Evolutionary conservation across 2,888 invertebrate species (phyloP).

Genomic region (Hesperia comma): DNA sequence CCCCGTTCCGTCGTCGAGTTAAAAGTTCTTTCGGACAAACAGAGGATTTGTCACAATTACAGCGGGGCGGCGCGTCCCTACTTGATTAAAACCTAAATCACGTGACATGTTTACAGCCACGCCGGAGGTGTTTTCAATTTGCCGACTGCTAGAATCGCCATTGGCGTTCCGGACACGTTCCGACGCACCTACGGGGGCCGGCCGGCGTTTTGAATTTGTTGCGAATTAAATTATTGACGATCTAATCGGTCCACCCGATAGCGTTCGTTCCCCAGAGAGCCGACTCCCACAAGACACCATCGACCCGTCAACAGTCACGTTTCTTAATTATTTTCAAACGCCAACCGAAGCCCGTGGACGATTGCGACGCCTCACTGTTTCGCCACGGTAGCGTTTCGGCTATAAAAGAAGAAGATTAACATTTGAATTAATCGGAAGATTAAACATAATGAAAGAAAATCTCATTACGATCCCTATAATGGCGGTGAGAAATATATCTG

Average conservation of each 20-base stretch:
- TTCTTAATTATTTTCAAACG: constrained; percentile 77
- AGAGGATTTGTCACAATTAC: constrained; percentile 85
- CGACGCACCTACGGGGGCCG: constrained; percentile 76
- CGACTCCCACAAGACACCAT: constrained; percentile 40
- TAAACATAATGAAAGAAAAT: constrained; percentile 85
- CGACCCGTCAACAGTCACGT: constrained; percentile 64
- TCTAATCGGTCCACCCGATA: constrained; percentile 73
- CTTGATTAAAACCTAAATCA: constrained; percentile 85
- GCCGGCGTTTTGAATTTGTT: constrained; percentile 80
- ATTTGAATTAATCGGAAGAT: constrained; percentile 84
- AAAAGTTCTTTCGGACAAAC: constrained; percentile 84
- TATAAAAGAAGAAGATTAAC: constrained; percentile 80
- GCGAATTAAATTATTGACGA: constrained; percentile 83
- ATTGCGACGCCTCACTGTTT: constrained; percentile 63
- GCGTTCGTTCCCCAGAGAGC: constrained; percentile 48
- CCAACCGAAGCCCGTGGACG: constrained; percentile 64
- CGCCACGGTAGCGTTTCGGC: constrained; percentile 67
- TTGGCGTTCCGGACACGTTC: constrained; percentile 82
- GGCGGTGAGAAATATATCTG: constrained; percentile 79
- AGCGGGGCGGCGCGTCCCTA: constrained; percentile 78
- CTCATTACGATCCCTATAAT: constrained; percentile 82
- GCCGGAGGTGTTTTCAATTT: constrained; percentile 84
- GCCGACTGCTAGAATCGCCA: constrained; percentile 76
- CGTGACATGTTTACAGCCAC: constrained; percentile 84
- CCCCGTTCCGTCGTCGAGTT: constrained; percentile 75